Conservation (phyloP, 2,113 vertebrate genomes). For the Lycocorax pyrrhopterus region DNA sequence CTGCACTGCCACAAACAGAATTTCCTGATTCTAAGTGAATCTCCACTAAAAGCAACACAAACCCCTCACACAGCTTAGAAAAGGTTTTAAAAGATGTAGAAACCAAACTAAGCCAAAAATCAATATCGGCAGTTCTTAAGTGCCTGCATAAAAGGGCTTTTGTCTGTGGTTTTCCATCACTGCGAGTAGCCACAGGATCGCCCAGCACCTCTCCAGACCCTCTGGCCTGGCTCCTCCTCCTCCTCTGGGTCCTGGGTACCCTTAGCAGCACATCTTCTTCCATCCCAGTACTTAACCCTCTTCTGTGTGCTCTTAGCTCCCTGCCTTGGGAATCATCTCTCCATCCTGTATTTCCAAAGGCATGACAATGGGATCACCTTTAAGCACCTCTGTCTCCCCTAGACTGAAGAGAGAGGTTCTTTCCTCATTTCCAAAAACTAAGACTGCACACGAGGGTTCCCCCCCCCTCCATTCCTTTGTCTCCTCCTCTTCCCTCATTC, state of each 20-base stretch:
- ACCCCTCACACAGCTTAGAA: neutral
- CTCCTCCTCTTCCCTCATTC: neutral
- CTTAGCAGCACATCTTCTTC: neutral
- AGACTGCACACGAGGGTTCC: neutral
- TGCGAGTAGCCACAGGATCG: neutral
- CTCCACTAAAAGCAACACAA: neutral
- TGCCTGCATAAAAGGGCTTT: neutral
- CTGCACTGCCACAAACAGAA: neutral
- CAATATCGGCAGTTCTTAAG: neutral
- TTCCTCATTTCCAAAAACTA: neutral
- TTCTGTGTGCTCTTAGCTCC: neutral
- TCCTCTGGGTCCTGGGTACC: neutral
- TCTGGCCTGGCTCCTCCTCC: neutral
- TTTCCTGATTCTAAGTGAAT: neutral
- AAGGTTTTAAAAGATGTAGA: neutral
- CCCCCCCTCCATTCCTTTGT: neutral
- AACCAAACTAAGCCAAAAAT: neutral
- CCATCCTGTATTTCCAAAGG: neutral
- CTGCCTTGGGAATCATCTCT: neutral
- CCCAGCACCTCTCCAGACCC: neutral
- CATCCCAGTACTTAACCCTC: neutral
- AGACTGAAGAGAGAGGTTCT: neutral
- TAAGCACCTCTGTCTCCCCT: neutral
- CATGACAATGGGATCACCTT: neutral
- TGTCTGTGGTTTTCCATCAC: neutral